Conservation (phyloP, 2,797 vertebrate genomes). For the Myripristis jacobus region DNA sequence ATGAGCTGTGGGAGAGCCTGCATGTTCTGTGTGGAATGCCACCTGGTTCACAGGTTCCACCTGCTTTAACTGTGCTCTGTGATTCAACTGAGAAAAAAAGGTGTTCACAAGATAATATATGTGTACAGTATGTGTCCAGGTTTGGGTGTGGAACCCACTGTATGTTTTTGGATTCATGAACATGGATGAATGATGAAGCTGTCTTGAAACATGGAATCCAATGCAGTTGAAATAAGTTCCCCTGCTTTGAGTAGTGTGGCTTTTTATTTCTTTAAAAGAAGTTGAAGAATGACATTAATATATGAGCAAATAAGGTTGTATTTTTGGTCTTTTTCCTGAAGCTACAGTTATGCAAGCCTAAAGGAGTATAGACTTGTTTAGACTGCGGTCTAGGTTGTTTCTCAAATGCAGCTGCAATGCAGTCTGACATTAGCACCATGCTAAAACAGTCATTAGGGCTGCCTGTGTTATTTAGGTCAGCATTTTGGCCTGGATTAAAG, state of each 20-base stretch:
- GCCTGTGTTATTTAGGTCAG: neutral
- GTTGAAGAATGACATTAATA: neutral
- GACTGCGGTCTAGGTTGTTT: neutral
- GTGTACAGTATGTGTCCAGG: constrained; percentile 53
- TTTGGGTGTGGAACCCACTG: constrained; percentile 23
- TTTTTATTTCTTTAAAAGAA: constrained; percentile 1
- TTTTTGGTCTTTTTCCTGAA: constrained; percentile 5
- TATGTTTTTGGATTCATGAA: constrained; percentile 1
- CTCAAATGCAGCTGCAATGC: neutral
- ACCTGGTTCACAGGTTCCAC: constrained; percentile 61
- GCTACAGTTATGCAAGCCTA: neutral
- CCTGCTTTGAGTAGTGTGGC: neutral
- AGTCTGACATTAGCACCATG: neutral
- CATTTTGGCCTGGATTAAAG: neutral
- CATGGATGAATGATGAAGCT: constrained; percentile 35
- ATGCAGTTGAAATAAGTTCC: constrained; percentile 67
- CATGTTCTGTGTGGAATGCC: constrained; percentile 80
- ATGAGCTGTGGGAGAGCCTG: constrained; percentile 67
- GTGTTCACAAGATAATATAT: constrained; percentile 23
- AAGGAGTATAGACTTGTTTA: neutral
- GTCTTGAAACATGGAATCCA: constrained; percentile 74
- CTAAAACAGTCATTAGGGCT: neutral
- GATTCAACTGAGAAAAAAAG: constrained; percentile 38
- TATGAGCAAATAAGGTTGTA: neutral
- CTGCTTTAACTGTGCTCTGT: constrained; percentile 71